Evolutionary conservation across 2,888 invertebrate genomes (phyloP).

Genomic region (Cyaniris semiargus): DNA sequence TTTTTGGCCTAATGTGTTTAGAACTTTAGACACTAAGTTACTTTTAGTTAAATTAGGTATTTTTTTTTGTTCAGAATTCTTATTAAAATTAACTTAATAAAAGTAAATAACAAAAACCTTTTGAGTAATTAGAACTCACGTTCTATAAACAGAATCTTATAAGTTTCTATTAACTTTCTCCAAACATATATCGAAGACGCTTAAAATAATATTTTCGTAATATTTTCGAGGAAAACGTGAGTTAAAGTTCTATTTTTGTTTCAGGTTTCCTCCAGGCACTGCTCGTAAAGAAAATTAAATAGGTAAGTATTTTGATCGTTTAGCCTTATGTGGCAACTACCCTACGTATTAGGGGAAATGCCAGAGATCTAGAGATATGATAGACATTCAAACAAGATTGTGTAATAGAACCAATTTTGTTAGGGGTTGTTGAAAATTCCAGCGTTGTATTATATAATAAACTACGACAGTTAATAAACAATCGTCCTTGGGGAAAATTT

Average conservation of each 20-base stretch:
- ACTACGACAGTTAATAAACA: too few species aligned
- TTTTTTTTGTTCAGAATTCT: too few species aligned
- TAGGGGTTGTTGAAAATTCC: neutral
- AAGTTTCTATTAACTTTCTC: neutral
- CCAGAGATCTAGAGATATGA: neutral
- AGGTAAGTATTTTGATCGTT: constrained; percentile 24
- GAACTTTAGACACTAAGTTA: too few species aligned
- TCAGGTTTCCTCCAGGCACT: neutral
- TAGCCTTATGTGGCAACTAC: neutral
- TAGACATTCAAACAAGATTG: neutral
- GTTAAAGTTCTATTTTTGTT: neutral
- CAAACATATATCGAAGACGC: neutral
- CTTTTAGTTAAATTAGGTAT: too few species aligned
- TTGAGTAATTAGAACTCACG: neutral
- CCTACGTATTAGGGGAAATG: neutral
- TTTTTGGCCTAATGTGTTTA: too few species aligned
- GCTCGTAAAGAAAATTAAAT: constrained; percentile 18
- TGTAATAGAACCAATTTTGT: neutral
- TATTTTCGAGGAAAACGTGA: neutral
- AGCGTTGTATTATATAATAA: too few species aligned
- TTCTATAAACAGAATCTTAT: neutral
- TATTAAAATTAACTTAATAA: too few species aligned
- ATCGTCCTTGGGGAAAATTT: too few species aligned
- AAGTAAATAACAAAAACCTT: neutral
- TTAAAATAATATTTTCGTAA: neutral